Evolutionary conservation across 1,140 invertebrate species (phyloP), one percentile per base, ranked within the genome.

Genomic region (Pentalonia nigronervosa): DNA sequence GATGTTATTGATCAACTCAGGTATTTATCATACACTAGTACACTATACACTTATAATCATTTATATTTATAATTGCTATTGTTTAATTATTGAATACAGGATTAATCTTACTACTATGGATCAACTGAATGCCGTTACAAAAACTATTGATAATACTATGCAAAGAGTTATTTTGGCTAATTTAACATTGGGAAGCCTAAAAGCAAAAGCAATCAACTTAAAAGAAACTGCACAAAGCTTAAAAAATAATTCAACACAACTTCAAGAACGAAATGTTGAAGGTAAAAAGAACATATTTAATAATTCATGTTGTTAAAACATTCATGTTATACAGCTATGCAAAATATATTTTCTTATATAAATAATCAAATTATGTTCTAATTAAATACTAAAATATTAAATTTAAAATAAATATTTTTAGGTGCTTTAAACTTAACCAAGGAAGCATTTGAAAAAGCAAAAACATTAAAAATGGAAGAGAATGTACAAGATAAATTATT

Each of bases 201-300:
- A 97, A 94, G 96, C 96, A 81, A 96, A 97, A 94, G 97, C 97
- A 1, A 96, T 97, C 41, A 96, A 96, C 30, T 95, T 99, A 9
- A 97, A 98, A 94, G 95, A 96, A 76, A 96, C 97, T 94, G 98
- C 98, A 6, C 95, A 96, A 90, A 96, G 97, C 53, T 95, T 99
- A 45, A 97, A 97, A 94, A 97, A 97, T 92, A 98, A 98, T 95
- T 98, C 98, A 23, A 99, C 98, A 2, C 97, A 97, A 94, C 96
- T 99, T 48, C 98, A 99, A 95, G 98, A 99, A 95, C 98, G 97
- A 9, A 99, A 99, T 95, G 97, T 99, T 67, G 98, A 99, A 96
- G 99, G 96, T 96, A 94, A 94, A 56, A 25, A 67, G 2, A 67
- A 67, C 3, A 67, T n/a, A 67, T 17, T n/a, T n/a, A 67, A 67